Evolutionary conservation across 2,113 vertebrate species (phyloP).

Genomic region (Addax nasomaculatus): DNA sequence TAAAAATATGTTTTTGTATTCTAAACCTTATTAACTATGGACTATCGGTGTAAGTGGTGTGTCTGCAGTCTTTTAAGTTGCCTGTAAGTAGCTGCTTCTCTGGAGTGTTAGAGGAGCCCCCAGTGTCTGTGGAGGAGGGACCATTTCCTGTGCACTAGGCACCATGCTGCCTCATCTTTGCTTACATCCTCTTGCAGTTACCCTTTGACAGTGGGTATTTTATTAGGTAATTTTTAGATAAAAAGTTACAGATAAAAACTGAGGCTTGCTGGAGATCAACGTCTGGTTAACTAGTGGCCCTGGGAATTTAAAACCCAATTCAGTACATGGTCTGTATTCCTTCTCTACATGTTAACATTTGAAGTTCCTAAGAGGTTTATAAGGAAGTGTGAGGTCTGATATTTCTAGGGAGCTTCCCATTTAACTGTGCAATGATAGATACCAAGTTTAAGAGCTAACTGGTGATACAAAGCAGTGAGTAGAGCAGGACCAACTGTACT

Average conservation of each 20-base stretch:
- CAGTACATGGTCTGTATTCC: background rate
- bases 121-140: background rate
- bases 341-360: background rate
- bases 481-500: background rate
- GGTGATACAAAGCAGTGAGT: background rate
- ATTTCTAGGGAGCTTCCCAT: background rate
- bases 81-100: background rate
- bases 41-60: background rate
- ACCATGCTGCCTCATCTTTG: rapidly evolving
- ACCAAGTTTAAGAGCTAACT: background rate
- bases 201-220: background rate
- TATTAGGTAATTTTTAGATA: background rate
- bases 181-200: background rate
- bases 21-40: background rate
- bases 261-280: background rate
- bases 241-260: background rate
- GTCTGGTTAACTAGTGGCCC: background rate
- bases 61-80: background rate
- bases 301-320: background rate
- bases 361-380: background rate
- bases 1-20: background rate
- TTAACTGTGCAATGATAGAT: background rate
- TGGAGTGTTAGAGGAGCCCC: background rate
- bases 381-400: background rate
- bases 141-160: rapidly evolving